Conservation (phyloP, 2,113 vertebrate genomes). For the Mandrillus leucophaeus region DNA sequence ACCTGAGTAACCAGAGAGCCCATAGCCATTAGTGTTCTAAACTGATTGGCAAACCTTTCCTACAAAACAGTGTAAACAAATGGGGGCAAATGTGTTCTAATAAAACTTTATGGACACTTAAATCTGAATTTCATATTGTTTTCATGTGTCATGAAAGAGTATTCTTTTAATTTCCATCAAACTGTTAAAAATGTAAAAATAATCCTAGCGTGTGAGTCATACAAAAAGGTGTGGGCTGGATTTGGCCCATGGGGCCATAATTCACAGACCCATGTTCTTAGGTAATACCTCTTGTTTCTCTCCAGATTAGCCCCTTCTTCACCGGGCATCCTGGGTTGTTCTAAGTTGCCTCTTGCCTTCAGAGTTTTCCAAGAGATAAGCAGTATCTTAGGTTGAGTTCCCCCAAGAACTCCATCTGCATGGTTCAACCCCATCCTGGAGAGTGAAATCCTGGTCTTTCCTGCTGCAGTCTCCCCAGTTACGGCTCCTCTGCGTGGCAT, state of each 20-base stretch:
- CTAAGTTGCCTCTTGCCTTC: neutral
- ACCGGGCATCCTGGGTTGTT: neutral
- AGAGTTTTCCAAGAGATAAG: neutral
- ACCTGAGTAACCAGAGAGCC: neutral
- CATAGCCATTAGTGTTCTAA: neutral
- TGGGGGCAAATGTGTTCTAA: neutral
- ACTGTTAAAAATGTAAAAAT: neutral
- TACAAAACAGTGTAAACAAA: neutral
- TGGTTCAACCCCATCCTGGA: neutral
- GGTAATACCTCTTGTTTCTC: neutral
- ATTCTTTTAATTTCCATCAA: neutral
- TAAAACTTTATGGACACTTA: neutral
- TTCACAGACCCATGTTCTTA: neutral
- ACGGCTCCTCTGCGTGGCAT: too few relatives aligned
- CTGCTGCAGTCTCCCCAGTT: neutral
- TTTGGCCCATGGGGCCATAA: neutral
- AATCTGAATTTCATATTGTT: neutral
- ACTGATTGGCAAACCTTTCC: neutral
- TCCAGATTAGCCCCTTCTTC: neutral
- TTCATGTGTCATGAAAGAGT: neutral
- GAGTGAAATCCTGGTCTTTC: neutral
- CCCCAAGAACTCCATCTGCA: neutral
- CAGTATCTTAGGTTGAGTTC: neutral
- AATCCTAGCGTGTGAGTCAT: neutral
- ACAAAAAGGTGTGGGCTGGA: rapidly evolving